phyloP scores from a whole-genome alignment of 2,888 invertebrate species.

The Pantelozetes paolii region DNA sequence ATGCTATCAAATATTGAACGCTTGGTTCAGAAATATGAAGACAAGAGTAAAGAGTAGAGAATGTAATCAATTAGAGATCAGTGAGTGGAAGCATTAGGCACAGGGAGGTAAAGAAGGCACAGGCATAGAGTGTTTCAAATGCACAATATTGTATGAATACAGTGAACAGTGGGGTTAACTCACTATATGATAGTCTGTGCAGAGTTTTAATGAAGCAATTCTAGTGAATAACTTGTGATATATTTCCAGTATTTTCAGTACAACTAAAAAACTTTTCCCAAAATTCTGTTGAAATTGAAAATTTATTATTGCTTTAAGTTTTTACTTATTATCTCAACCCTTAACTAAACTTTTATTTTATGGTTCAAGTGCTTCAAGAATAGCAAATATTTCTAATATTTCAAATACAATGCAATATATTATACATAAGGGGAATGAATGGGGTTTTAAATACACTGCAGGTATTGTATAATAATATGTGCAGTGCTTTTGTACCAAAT shows the following conservation, averaged over 20 bases:
- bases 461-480: not conserved
- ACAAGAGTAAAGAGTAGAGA: conserved; percentile 21
- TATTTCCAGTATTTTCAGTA: not conserved
- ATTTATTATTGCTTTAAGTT: not conserved
- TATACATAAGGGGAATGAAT: not conserved
- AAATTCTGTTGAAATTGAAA: not conserved
- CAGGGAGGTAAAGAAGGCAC: not conserved
- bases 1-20: conserved; percentile 25
- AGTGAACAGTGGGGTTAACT: conserved; percentile 2
- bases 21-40: conserved; percentile 23
- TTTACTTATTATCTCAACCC: not conserved
- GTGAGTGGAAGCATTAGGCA: conserved; percentile 33
- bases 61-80: conserved; percentile 37
- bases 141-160: not conserved
- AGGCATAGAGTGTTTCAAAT: not conserved
- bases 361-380: conserved; percentile 12
- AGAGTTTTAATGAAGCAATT: conserved; percentile 31
- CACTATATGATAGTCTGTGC: conserved; percentile 6
- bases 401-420: not conserved
- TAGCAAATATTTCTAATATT: not conserved
- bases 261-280: not conserved
- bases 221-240: conserved; percentile 10
- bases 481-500: not conserved
- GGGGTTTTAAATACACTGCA: not conserved
- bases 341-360: conserved; percentile 16